phyloP scores from a whole-genome alignment of 2,888 invertebrate genomes.

The Heliconius erato region DNA sequence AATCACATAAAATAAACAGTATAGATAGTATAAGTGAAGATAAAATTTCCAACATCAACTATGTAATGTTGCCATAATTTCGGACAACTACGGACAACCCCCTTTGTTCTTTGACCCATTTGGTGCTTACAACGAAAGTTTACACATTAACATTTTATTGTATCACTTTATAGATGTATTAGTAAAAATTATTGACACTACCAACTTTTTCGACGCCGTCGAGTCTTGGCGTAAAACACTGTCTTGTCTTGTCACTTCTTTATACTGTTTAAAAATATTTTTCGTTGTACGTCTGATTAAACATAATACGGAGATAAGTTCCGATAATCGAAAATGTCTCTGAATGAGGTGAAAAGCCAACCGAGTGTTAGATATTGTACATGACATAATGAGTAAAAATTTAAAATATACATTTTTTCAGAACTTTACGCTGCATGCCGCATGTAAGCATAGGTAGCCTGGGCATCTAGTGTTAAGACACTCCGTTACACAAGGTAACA shows the following conservation, averaged over 20 bases:
- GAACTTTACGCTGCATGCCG: too few species aligned
- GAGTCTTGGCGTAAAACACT: background rate
- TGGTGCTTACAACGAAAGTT: conserved; percentile 54
- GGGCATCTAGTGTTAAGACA: too few species aligned
- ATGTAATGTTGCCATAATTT: conserved; percentile 54
- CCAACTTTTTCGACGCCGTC: conserved; percentile 15
- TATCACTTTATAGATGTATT: conserved; percentile 54
- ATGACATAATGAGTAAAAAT: too few species aligned
- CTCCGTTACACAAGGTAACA: too few species aligned
- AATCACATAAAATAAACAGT: conserved; percentile 36
- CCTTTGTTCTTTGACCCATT: conserved; percentile 53
- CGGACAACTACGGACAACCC: conserved; percentile 46
- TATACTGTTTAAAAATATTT: background rate
- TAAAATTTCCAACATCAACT: conserved; percentile 52
- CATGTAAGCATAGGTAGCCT: too few species aligned
- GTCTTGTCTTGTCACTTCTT: too few species aligned
- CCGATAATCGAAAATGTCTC: too few species aligned
- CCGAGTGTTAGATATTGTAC: too few species aligned
- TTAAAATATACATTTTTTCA: too few species aligned
- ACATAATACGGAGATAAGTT: too few species aligned
- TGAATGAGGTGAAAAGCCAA: too few species aligned
- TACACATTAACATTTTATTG: conserved; percentile 56
- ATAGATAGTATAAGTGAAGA: conserved; percentile 39
- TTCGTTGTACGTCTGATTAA: too few species aligned
- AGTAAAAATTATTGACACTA: conserved; percentile 54